Evolutionary conservation across 1,140 invertebrate genomes (phyloP).

Genomic region (Tribolium madens): DNA sequence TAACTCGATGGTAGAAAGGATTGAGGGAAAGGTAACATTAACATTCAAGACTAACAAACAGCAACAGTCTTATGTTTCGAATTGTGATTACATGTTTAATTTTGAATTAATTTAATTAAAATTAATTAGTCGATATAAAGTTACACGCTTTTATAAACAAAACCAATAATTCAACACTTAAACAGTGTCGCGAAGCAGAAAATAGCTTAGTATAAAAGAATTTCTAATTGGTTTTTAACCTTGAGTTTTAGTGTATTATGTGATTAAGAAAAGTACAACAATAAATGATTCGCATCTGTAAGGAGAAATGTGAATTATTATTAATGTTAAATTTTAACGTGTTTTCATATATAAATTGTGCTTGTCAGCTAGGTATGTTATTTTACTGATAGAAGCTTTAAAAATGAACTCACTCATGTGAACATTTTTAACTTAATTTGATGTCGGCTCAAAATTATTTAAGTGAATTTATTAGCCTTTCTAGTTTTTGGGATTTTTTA

Average conservation of each 20-base stretch:
- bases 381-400: background rate
- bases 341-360: no score
- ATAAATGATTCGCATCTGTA: background rate
- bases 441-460: background rate
- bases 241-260: background rate
- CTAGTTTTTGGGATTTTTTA: background rate
- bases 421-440: background rate
- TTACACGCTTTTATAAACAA: constrained; percentile 4
- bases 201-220: constrained; percentile 5
- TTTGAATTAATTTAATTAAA: constrained; percentile 36
- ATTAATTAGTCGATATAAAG: constrained; percentile 15
- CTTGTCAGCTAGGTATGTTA: no score
- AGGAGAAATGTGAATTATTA: background rate
- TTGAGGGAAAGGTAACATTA: constrained; percentile 29
- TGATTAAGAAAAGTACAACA: background rate
- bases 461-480: background rate
- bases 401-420: background rate
- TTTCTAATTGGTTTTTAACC: background rate
- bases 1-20: constrained; percentile 5
- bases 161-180: constrained; percentile 27
- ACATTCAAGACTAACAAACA: constrained; percentile 33
- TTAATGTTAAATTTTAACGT: background rate
- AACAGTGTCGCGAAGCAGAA: background rate
- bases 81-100: constrained; percentile 36
- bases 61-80: constrained; percentile 30